These are phyloP conservation scores for Rhadinocentrus ornatus DNA, from an alignment of 2,797 vertebrate species.

Conservation along the genomic window DNA sequence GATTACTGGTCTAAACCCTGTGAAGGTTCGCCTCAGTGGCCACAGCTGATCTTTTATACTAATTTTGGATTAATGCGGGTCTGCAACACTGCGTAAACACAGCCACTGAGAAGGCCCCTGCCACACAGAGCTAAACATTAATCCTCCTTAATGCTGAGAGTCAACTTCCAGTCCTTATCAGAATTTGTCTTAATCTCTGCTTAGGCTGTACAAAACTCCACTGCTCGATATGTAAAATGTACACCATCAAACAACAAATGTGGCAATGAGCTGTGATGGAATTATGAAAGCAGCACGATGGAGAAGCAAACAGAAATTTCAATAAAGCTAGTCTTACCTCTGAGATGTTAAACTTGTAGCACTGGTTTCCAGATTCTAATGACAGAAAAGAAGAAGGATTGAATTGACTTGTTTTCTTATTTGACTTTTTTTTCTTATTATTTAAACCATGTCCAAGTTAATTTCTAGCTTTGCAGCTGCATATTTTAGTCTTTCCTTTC, in stretches of 20 bases:
- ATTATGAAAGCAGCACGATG: background rate
- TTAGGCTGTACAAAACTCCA: constrained; percentile 89
- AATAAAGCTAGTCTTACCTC: constrained; percentile 70
- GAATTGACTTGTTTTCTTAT: constrained; percentile 15
- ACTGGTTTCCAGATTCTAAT: constrained; percentile 34
- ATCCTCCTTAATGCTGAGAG: constrained; percentile 99
- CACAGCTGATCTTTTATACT: constrained; percentile 99
- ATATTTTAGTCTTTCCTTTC: constrained; percentile 38
- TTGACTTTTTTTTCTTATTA: constrained; percentile 21
- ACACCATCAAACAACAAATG: constrained; percentile 84
- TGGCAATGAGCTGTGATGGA: constrained; percentile 39
- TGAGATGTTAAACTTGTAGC: constrained; percentile 40
- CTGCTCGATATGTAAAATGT: constrained; percentile 88
- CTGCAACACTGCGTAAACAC: constrained; percentile 96
- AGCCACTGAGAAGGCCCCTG: constrained; percentile 91
- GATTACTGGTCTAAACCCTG: constrained; percentile 91
- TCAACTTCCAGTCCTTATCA: constrained; percentile 99
- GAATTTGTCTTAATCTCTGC: constrained; percentile 99
- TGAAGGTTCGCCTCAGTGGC: constrained; percentile 87
- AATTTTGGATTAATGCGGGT: constrained; percentile 99
- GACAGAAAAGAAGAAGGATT: constrained; percentile 25
- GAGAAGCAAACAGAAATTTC: constrained; percentile 14
- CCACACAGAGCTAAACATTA: constrained; percentile 98
- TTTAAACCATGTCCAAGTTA: constrained; percentile 27
- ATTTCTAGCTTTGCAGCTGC: constrained; percentile 34